Base-by-base conservation (phyloP, 2,888 invertebrate genomes). In the Galeopsomyia nigrocyanea region DNA sequence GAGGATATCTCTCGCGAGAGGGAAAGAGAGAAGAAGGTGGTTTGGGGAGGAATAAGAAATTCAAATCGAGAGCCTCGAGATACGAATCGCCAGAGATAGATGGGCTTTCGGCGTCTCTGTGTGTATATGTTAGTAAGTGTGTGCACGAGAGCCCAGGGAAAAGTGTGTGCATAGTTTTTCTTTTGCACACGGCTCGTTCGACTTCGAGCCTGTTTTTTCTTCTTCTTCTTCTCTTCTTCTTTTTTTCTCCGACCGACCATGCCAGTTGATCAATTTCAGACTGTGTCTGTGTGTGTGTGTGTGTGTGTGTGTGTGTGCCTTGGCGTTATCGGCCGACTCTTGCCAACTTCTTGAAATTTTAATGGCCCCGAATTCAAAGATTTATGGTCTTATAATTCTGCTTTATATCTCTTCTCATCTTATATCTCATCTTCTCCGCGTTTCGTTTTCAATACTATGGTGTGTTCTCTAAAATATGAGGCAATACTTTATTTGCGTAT, bases 51-150 rank as follows among this genome's bases (percentile, higher is more conserved):
- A 75, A 75, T 75, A 69, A 75, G 72, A 75, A 75, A 75, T 75
- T 75, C 69, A 75, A 75, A 75, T 75, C 75, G 72, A 71, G 62
- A 50, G 69, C 70, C 58, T 60, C 58, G 56, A 75, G 75, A 75
- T 75, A 72, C 58, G 69, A 75, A 75, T 75, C 75, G 72, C 69
- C 63, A 62, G 72, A 75, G 75, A 75, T 72, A 68, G 72, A 75
- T 75, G 75, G 69, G 56, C 58, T 67, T 63, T 70, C 64, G 70
- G 57, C 26, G 26, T 26, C 26, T 62, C 26, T 62, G 55, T 31
- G 62, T 55, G 49, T 55, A 53, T 49, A 57, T 55, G 68, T 64
- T 57, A 68, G 39, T 39, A 74, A 71, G 61, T 68, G 67, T 62
- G 69, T 55, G 31, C 56, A 60, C 26, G 26, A 26, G 26, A 39